Evolutionary conservation across 2,113 vertebrate species (phyloP).

Genomic region (Caretta caretta): DNA sequence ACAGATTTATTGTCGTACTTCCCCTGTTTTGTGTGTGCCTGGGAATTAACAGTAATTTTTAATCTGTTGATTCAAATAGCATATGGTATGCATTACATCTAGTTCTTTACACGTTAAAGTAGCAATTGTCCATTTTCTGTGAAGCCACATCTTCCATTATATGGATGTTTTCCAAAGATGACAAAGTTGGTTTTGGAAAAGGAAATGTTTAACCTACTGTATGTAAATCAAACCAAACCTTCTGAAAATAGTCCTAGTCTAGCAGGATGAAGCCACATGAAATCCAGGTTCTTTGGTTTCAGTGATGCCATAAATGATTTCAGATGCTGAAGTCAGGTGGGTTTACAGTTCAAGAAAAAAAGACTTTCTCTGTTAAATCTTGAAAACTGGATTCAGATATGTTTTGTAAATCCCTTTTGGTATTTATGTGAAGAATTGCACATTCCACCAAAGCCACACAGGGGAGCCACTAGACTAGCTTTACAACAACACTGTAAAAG

Average conservation of each 20-base stretch:
- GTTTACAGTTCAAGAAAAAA: neutral
- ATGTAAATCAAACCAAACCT: neutral
- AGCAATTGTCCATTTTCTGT: rapidly evolving
- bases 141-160: rapidly evolving
- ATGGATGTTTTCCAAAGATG: neutral
- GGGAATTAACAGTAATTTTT: rapidly evolving
- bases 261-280: neutral
- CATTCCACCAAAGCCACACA: neutral
- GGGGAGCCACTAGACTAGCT: neutral
- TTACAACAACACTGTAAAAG: neutral
- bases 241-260: neutral
- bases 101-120: neutral
- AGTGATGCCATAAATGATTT: neutral
- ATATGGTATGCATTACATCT: neutral
- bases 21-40: rapidly evolving
- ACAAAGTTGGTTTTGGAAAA: neutral
- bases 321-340: conserved; percentile 33
- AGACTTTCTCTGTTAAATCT: neutral
- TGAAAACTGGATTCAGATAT: neutral
- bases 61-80: rapidly evolving
- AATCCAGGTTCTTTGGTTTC: neutral
- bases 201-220: neutral
- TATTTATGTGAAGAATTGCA: neutral
- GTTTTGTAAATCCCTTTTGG: neutral
- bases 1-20: rapidly evolving